Conservation (phyloP, 2,113 vertebrate genomes). For the Nibea albiflora region DNA sequence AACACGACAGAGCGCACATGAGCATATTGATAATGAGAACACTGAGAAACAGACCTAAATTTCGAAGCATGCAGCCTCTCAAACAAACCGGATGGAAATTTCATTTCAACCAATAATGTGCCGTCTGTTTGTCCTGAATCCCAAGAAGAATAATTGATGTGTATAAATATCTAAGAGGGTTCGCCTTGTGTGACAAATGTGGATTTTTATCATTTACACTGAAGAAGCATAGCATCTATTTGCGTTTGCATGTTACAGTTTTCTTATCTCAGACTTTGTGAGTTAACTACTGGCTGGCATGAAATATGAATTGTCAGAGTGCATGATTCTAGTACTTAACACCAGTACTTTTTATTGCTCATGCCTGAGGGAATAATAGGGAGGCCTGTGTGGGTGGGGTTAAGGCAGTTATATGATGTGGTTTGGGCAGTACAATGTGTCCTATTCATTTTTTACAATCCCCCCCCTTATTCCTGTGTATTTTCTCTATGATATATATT, state of each 20-base stretch:
- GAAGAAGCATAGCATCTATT: not conserved
- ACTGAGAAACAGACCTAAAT: not conserved
- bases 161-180: not conserved
- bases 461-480: not conserved
- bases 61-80: not conserved
- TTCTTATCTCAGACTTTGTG: not conserved
- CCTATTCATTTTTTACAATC: constrained; percentile 1
- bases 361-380: constrained; percentile 2
- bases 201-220: not conserved
- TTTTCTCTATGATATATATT: not conserved
- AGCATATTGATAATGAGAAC: not conserved
- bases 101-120: not conserved
- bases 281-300: not conserved
- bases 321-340: constrained; percentile 6
- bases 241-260: not conserved
- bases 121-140: not conserved
- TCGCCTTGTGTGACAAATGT: not conserved
- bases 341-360: constrained; percentile 5
- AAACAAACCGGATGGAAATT: not conserved
- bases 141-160: not conserved
- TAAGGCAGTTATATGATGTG: constrained; percentile 25
- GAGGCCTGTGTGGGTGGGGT: constrained; percentile 7
- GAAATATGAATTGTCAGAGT: not conserved
- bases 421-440: constrained; percentile 13
- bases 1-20: not conserved